Evolutionary conservation across 2,113 vertebrate genomes (phyloP).

Genomic region (Lipotes vexillifer): DNA sequence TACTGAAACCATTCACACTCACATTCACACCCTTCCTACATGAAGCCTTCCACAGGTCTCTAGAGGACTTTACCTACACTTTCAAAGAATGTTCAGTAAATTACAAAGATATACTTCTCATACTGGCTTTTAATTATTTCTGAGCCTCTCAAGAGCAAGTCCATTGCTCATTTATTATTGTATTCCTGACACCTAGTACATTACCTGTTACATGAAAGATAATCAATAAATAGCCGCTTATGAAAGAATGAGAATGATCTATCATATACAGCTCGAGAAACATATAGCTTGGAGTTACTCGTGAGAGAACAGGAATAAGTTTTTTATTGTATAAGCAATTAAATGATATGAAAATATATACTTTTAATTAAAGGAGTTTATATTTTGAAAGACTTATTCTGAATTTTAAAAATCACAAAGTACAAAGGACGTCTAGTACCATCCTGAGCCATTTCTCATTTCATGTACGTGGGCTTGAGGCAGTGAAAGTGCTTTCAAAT

Average conservation of each 20-base stretch:
- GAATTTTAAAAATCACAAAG: background rate
- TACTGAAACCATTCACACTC: background rate
- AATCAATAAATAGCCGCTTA: conserved; percentile 54
- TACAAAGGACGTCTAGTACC: background rate
- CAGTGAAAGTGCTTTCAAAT: background rate
- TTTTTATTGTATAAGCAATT: conserved; percentile 9
- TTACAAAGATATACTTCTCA: background rate
- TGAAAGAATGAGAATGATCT: conserved; percentile 11
- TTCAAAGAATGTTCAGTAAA: background rate
- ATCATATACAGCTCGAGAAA: background rate
- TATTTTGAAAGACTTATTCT: background rate
- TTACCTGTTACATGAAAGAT: conserved; percentile 41
- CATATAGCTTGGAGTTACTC: background rate
- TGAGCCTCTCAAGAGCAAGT: background rate
- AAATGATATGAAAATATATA: conserved; percentile 8
- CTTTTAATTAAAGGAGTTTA: background rate
- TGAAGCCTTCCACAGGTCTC: background rate
- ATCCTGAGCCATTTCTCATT: background rate
- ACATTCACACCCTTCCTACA: background rate
- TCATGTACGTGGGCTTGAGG: background rate
- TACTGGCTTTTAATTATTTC: conserved; percentile 42
- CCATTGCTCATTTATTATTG: conserved; percentile 40
- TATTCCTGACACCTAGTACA: conserved; percentile 4
- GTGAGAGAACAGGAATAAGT: background rate
- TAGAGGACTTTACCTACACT: background rate